phyloP scores from a whole-genome alignment of 2,888 invertebrate species.

The Noctua fimbriata region DNA sequence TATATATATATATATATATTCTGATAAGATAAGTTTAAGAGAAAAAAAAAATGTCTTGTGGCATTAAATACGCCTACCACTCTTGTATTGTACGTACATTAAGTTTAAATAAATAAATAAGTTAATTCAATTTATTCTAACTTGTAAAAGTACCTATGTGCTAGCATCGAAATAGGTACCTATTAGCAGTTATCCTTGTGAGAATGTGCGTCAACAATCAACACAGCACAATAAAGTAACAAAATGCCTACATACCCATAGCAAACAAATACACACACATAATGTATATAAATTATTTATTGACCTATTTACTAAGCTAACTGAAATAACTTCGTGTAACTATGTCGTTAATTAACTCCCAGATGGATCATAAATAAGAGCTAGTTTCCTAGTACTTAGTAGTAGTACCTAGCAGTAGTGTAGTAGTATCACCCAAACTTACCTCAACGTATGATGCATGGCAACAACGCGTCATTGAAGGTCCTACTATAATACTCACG shows the following conservation, averaged over 20 bases:
- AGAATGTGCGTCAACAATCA: background rate
- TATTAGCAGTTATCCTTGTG: background rate
- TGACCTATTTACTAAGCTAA: conserved; percentile 21
- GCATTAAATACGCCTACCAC: no score
- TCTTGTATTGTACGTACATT: no score
- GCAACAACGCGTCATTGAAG: background rate
- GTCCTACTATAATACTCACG: background rate
- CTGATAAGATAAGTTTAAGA: no score
- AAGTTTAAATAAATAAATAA: no score
- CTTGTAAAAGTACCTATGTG: background rate
- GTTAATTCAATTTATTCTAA: background rate
- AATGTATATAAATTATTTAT: conserved; percentile 2
- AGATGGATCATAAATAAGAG: background rate
- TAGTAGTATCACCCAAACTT: background rate
- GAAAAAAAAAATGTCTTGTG: no score
- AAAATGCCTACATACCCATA: background rate
- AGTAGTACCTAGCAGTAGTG: no score
- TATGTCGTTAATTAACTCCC: background rate
- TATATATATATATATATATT: no score
- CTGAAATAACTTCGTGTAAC: background rate
- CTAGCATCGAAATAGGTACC: background rate
- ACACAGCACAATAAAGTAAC: background rate
- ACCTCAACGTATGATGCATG: background rate
- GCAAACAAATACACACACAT: no score
- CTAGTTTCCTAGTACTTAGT: background rate